Evolutionary conservation across 2,888 invertebrate species (phyloP), one percentile per base, ranked within the genome.

Genomic region (Protophormia terraenovae): DNA sequence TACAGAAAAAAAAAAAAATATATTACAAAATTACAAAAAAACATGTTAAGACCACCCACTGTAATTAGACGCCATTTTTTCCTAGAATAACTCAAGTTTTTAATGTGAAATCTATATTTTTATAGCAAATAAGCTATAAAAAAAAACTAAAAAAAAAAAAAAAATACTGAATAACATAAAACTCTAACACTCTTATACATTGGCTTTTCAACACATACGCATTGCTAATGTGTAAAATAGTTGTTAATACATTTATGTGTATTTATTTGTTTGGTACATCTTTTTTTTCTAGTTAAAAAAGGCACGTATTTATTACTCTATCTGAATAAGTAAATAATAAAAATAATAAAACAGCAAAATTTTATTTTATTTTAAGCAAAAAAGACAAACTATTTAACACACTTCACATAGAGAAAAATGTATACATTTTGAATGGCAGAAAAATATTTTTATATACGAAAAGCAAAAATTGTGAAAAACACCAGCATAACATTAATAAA

Each of bases 51-150:
- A 85, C 85, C 85, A 85, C 85, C 85, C 85, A 85, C 82, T 32
- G 45, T 35, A 82, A 85, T 78, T 78, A 82, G 82, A 85, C 85
- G 85, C 85, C 85, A 85, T 85, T 85, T 82, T 85, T 85, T 85
- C 82, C 38, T 58, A 82, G 85, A 85, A 85, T 55, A 55, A 45
- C 53, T 77, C 64, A 76, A 53, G 41, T 64, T 83, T 71, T 66
- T 45, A 71, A 77, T 83, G 82, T 58, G 58, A 83, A 83, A 77
- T 58, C 55, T 64, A 83, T 71, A 77, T 72, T 72, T 82, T 76
- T 66, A 77, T 71, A 38, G 82, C 55, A 71, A 62, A 83, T 24
- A 29, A 80, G 71, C 76, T 38, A 45, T 71, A 77, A 83, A 77
- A n/a, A n/a, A 62, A 58, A 67, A 27, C n/a, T 2, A 24, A 58